phyloP scores from a whole-genome alignment of 2,113 vertebrate genomes.

The Psittacula cyanocephala region DNA sequence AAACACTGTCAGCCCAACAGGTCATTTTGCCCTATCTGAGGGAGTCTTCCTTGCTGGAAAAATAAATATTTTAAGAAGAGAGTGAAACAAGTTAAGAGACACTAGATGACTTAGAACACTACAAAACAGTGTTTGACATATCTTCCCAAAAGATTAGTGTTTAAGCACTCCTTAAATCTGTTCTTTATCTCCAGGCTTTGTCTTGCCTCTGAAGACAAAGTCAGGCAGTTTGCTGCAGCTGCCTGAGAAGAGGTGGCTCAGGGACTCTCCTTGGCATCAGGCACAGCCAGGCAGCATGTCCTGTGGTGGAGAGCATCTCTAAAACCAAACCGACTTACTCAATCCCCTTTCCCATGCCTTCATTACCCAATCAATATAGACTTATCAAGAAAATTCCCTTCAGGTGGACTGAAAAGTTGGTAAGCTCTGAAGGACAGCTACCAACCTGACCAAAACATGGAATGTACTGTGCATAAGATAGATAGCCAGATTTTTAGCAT shows the following conservation, averaged over 20 bases:
- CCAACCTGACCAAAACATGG: not conserved
- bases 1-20: not conserved
- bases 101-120: conserved; percentile 2
- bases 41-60: not conserved
- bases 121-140: conserved; percentile 27
- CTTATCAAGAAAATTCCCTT: not conserved
- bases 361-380: not conserved
- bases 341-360: not conserved
- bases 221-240: not conserved
- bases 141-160: conserved; percentile 3
- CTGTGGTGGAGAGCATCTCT: not conserved
- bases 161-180: not conserved
- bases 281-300: not conserved
- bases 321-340: not conserved
- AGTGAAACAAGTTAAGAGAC: conserved; percentile 11
- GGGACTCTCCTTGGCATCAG: not conserved
- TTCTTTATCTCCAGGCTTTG: conserved; percentile 33
- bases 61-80: conserved; percentile 29
- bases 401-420: not conserved
- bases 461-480: not conserved
- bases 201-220: not conserved
- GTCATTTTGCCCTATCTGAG: not conserved
- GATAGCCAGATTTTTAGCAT: not conserved
- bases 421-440: not conserved
- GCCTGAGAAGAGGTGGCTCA: not conserved